These are phyloP conservation scores for Amphiprion percula DNA, from an alignment of 2,113 vertebrate species.

Conservation along the genomic window DNA sequence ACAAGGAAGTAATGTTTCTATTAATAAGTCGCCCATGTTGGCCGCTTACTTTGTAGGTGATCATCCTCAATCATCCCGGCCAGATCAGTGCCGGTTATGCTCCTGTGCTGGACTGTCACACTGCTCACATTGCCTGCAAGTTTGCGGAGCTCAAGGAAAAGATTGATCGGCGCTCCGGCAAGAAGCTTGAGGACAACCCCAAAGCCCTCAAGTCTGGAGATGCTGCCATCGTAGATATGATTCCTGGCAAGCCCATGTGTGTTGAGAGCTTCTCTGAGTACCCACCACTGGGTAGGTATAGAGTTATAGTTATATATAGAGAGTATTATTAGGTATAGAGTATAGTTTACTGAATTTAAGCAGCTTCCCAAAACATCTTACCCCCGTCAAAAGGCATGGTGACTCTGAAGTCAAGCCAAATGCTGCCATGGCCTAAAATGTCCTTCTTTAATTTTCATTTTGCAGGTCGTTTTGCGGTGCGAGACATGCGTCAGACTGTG, in stretches of 20 bases:
- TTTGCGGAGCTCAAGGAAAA: slow-evolving; percentile 98
- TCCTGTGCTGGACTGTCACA: slow-evolving; percentile 96
- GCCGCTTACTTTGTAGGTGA: slow-evolving; percentile 85
- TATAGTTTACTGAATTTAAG: not conserved
- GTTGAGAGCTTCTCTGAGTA: slow-evolving; percentile 98
- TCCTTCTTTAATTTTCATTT: not conserved
- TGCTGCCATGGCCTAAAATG: not conserved
- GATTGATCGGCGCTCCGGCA: slow-evolving; percentile 96
- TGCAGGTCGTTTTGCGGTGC: slow-evolving; percentile 94
- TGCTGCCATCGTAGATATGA: slow-evolving; percentile 97
- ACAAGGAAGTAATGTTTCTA: not conserved
- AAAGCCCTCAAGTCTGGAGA: slow-evolving; percentile 97
- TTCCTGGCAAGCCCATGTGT: slow-evolving; percentile 97
- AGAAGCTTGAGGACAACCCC: slow-evolving; percentile 96
- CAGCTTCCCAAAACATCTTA: not conserved
- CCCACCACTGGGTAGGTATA: slow-evolving; percentile 92
- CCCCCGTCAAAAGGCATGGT: not conserved
- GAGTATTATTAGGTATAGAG: too few relatives aligned
- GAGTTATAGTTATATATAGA: too few relatives aligned
- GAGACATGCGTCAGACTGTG: slow-evolving; percentile 97
- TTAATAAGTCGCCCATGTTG: not conserved
- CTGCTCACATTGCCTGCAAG: slow-evolving; percentile 97
- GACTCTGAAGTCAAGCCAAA: not conserved
- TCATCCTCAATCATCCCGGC: slow-evolving; percentile 96
- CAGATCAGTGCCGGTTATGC: slow-evolving; percentile 95